Percentiles rank a stretch among this genome's conserved stretches.
These are phyloP conservation scores for Girardia tigrina DNA, from an alignment of 2,888 invertebrate species.

Conservation along the genomic window DNA sequence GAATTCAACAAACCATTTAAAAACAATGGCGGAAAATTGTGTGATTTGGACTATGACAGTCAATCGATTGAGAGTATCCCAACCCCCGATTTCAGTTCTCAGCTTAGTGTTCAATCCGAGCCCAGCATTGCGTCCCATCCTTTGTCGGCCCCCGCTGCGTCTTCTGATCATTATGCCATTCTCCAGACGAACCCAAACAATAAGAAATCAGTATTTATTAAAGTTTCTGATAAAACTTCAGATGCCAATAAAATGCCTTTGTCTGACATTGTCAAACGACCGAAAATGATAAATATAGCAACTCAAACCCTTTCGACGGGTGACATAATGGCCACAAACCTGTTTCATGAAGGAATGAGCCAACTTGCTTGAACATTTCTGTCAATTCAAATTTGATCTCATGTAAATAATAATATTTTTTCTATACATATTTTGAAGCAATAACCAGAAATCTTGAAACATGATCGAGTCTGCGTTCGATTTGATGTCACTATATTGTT, in stretches of 20 bases:
- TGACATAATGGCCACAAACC: slow-evolving; percentile 29
- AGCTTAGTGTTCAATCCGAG: background rate
- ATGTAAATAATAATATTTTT: no score
- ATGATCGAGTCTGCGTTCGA: no score
- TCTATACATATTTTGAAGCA: no score
- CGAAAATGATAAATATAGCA: background rate
- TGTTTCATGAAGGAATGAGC: slow-evolving; percentile 25
- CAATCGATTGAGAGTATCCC: slow-evolving; percentile 16
- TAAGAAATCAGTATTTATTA: background rate
- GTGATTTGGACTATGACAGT: background rate
- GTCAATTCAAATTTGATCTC: no score
- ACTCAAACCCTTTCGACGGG: slow-evolving; percentile 30
- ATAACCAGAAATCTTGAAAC: no score
- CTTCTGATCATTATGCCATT: background rate
- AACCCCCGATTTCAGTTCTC: background rate
- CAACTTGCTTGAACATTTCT: slow-evolving; percentile 12
- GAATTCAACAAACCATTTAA: slow-evolving; percentile 4
- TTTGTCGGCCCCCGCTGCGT: background rate
- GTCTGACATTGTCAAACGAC: background rate
- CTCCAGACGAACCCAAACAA: background rate
- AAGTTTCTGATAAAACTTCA: background rate
- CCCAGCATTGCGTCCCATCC: slow-evolving; percentile 4
- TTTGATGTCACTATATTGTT: no score
- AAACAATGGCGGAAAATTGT: slow-evolving; percentile 6
- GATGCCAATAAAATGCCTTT: background rate